Conservation (phyloP, 2,888 invertebrate genomes). For the Bombylius major region DNA sequence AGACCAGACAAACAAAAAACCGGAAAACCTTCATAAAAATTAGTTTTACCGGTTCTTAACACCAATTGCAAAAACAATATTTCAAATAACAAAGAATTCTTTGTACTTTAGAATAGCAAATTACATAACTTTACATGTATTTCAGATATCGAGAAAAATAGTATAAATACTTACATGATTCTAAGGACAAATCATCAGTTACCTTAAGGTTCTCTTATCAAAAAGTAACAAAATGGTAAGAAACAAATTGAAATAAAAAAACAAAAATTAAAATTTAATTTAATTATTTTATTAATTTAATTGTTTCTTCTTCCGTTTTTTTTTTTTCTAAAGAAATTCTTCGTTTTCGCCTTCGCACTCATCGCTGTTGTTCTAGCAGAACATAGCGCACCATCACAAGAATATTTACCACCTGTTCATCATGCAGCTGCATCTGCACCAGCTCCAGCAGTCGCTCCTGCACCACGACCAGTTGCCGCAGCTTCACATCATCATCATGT, state of each 20-base stretch:
- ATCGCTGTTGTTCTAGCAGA: background rate
- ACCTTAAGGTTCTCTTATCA: too few relatives aligned
- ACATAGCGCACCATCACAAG: background rate
- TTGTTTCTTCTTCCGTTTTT: background rate
- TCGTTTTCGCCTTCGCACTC: background rate
- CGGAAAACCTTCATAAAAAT: too few relatives aligned
- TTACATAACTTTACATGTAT: too few relatives aligned
- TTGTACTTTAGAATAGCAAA: too few relatives aligned
- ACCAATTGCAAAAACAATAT: too few relatives aligned
- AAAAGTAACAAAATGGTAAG: background rate
- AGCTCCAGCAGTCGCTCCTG: background rate
- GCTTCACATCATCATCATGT: background rate
- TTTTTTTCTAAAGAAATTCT: background rate
- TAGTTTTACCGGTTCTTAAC: too few relatives aligned
- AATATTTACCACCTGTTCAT: conserved; percentile 1
- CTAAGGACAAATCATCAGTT: background rate
- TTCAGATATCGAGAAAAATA: background rate
- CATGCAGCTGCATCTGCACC: background rate
- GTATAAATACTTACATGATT: background rate
- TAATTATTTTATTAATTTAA: background rate
- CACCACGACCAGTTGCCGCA: background rate
- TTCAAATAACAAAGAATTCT: too few relatives aligned
- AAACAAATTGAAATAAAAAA: background rate
- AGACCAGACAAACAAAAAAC: too few relatives aligned
- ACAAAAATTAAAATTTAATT: background rate